These are phyloP conservation scores for Campoletis raptor DNA, from an alignment of 2,888 invertebrate genomes.

Conservation along the genomic window DNA sequence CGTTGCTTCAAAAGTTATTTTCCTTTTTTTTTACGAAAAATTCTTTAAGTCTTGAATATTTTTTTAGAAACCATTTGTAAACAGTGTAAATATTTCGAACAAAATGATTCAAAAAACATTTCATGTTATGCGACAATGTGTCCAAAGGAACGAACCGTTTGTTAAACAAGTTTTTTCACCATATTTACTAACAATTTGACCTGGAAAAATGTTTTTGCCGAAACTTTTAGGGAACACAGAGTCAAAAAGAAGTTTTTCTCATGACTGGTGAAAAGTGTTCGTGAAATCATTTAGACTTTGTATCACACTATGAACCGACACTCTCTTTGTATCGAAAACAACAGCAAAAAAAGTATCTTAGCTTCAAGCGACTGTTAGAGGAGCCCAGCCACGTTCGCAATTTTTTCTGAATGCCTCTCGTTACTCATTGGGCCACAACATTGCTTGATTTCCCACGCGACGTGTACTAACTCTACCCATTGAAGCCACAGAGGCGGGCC, in stretches of 20 bases:
- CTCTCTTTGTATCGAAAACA: background rate
- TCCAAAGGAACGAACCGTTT: background rate
- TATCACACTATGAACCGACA: background rate
- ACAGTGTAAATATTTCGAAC: background rate
- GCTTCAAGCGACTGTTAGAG: background rate
- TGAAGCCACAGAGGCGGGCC: background rate
- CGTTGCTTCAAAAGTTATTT: background rate
- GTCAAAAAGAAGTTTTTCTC: background rate
- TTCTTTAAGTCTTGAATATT: background rate
- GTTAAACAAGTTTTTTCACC: background rate
- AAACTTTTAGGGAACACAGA: background rate
- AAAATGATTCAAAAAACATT: background rate
- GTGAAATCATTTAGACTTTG: background rate
- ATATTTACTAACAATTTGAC: background rate
- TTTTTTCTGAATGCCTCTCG: conserved; percentile 49
- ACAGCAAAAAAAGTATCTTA: background rate
- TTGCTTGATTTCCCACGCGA: conserved; percentile 66
- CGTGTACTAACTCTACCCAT: conserved; percentile 34
- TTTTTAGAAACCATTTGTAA: background rate
- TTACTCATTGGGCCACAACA: conserved; percentile 35
- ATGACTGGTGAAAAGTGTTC: background rate
- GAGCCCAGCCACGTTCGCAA: conserved; percentile 31
- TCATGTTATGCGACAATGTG: background rate
- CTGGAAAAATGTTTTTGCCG: background rate
- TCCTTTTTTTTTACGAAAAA: background rate